Base-by-base conservation (phyloP, 2,797 vertebrate genomes). In the Hemitrygon akajei region DNA sequence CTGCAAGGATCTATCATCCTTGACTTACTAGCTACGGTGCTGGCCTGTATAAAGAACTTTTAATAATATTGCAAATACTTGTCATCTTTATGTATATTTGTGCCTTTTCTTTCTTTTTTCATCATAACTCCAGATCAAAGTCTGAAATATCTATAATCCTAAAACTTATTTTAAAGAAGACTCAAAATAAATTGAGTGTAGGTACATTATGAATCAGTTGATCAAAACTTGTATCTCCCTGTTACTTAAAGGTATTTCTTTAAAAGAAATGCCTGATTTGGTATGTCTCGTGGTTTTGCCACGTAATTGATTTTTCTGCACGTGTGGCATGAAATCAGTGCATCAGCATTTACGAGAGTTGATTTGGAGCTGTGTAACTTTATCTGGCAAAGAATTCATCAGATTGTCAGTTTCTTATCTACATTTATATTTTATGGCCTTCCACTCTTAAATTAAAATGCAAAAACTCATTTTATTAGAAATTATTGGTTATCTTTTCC, bases 391-490 rank as follows among this genome's bases (percentile, higher is more conserved):
- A 9, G 14, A 92, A 56, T 27, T 27, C 69, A 92, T 92, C 37
- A 92, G 40, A 92, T 73, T 18, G 91, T 56, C 37, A 75, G 40
- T 92, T 75, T 37, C 37, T 47, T 75, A 92, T 92, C 91, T 92
- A 18, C 91, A 75, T 92, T 92, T 92, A 92, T 75, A 92, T 92
- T 56, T 92, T 10, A 30, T 92, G 69, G 91, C 20, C 40, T 47
- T 92, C 71, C 37, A 40, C 40, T 37, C 37, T 73, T 56, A 30
- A 73, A 92, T 27, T 92, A 9, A 71, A 40, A 22, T 91, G 40
- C 34, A 40, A 16, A 34, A 27, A 40, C 71, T 75, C 37, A 92
- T 47, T 71, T 92, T 73, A 47, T 92, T 92, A 73, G 69, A 71
- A 27, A 92, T 75, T 69, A 91, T 47, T 40, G 30, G 25, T 91